phyloP scores from a whole-genome alignment of 2,797 vertebrate genomes.

The Nannoperca australis region DNA sequence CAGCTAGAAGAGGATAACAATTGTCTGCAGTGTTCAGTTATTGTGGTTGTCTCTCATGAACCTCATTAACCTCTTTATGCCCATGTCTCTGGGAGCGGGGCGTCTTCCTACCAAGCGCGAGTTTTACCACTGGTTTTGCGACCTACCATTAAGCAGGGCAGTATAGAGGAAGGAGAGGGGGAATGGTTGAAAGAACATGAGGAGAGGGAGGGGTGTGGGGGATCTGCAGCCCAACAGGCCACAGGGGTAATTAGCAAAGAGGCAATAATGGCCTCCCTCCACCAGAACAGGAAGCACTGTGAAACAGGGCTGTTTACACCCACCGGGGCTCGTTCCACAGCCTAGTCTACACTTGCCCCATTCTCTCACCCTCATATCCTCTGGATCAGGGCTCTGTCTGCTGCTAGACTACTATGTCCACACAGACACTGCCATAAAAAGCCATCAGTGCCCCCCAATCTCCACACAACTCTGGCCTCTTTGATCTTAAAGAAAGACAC shows the following conservation, averaged over 20 bases:
- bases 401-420: conserved; percentile 70
- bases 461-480: conserved; percentile 48
- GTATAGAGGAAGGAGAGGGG: conserved; percentile 37
- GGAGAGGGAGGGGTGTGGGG: conserved; percentile 30
- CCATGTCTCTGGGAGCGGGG: conserved; percentile 7
- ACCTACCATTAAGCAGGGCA: conserved; percentile 64
- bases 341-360: conserved; percentile 71
- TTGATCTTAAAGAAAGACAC: conserved; percentile 67
- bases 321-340: conserved; percentile 47
- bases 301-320: conserved; percentile 70
- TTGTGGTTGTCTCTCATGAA: conserved; percentile 27
- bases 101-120: conserved; percentile 56
- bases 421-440: conserved; percentile 79
- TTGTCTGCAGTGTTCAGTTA: conserved; percentile 10
- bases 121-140: conserved; percentile 69
- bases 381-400: conserved; percentile 55
- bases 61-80: conserved; percentile 45
- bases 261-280: conserved; percentile 77
- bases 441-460: conserved; percentile 60
- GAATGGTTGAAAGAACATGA: conserved; percentile 28
- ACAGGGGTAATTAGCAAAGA: conserved; percentile 78
- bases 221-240: conserved; percentile 56
- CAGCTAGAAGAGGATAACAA: conserved; percentile 22
- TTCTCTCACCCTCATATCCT: conserved; percentile 75
- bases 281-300: conserved; percentile 79